Evolutionary conservation across 2,888 invertebrate genomes (phyloP).

Genomic region (Melinaea marsaeus): DNA sequence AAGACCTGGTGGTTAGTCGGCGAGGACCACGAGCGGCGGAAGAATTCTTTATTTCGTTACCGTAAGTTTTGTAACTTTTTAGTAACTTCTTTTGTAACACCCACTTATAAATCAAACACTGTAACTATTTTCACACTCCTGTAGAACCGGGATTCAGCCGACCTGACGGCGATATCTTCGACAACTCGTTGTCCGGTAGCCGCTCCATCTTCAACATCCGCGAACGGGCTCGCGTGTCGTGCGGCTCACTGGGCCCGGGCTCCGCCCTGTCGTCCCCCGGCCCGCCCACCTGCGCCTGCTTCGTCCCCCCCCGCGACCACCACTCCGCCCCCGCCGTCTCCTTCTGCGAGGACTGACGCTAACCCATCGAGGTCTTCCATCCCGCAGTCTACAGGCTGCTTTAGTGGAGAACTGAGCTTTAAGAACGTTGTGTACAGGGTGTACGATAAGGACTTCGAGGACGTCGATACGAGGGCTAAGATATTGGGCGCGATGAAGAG

Average conservation of each 20-base stretch:
- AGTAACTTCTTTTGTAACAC: background rate
- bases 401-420: conserved; percentile 23
- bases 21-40: conserved; percentile 74
- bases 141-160: conserved; percentile 52
- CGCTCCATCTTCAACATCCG: conserved; percentile 58
- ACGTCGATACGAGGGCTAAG: conserved; percentile 45
- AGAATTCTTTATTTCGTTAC: conserved; percentile 50
- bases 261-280: conserved; percentile 68
- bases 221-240: conserved; percentile 64
- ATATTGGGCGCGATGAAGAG: conserved; percentile 51
- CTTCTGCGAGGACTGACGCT: conserved; percentile 76
- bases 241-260: conserved; percentile 61
- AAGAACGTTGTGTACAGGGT: conserved; percentile 27
- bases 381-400: conserved; percentile 22
- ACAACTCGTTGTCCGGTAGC: conserved; percentile 51
- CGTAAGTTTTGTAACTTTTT: conserved; percentile 48
- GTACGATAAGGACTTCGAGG: conserved; percentile 33
- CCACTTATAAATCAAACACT: background rate
- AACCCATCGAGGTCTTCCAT: conserved; percentile 40
- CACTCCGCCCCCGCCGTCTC: conserved; percentile 80
- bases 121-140: conserved; percentile 1
- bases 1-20: conserved; percentile 84
- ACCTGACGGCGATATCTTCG: conserved; percentile 33
- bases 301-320: conserved; percentile 66
- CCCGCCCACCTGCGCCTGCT: conserved; percentile 67